Evolutionary conservation across 2,113 vertebrate species (phyloP).

Genomic region (Paracyprichromis sp.): DNA sequence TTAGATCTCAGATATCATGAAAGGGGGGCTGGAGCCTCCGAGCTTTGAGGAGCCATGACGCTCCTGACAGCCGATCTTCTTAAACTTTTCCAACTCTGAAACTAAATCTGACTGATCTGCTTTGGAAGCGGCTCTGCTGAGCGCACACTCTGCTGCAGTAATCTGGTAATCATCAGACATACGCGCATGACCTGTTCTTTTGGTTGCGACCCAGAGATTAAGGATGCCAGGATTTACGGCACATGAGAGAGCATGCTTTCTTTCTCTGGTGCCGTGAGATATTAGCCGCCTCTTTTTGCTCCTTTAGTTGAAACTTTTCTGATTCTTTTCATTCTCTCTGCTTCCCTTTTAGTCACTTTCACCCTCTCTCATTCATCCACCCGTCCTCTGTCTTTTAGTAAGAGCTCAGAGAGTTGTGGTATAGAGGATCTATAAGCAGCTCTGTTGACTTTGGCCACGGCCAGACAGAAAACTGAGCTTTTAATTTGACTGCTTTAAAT

Average conservation of each 20-base stretch:
- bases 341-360: constrained; percentile 18
- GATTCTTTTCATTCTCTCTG: not conserved
- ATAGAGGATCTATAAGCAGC: constrained; percentile 62
- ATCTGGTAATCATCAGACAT: constrained; percentile 48
- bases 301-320: not conserved
- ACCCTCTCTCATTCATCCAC: not conserved
- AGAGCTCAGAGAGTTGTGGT: constrained; percentile 51
- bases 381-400: not conserved
- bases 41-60: not conserved
- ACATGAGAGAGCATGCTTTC: not conserved
- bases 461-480: constrained; percentile 66
- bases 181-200: not conserved
- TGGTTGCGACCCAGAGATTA: constrained; percentile 23
- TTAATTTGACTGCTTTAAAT: constrained; percentile 73
- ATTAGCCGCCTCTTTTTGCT: not conserved
- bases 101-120: constrained; percentile 26
- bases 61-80: constrained; percentile 29
- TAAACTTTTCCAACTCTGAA: constrained; percentile 33
- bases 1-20: not conserved
- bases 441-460: constrained; percentile 72
- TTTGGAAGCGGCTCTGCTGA: not conserved
- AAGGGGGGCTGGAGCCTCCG: not conserved
- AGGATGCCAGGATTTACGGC: constrained; percentile 20
- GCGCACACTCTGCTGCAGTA: not conserved
- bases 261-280: constrained; percentile 24